Evolutionary conservation across 2,797 vertebrate species (phyloP), one percentile per base, ranked within the genome.

Genomic region (Oophaga sylvatica): DNA sequence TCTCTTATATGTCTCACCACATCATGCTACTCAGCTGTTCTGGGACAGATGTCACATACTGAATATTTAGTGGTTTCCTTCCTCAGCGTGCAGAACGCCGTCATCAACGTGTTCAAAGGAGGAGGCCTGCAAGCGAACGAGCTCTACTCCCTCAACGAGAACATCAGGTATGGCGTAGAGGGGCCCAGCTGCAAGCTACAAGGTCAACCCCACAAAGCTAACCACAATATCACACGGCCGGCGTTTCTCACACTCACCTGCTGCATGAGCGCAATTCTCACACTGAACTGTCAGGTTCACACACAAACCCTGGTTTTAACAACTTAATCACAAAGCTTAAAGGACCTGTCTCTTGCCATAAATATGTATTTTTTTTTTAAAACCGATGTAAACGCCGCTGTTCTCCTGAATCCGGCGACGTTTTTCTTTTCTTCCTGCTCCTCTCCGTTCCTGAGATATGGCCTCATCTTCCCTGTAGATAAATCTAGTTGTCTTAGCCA

Each of bases 101-200:
- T 99, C 91, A 97, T 98, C 92, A 97, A 97, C 57, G 97, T 99
- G 80, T 99, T 99, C 92, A 96, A 97, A 94, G 97, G 98, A 6
- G 96, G 96, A 86, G 95, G 94, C 62, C 91, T 99, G 90, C 97
- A 97, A 92, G 91, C 91, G 71, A 98, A 97, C 26, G 98, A 99
- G 89, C 97, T 99, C 8, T 97, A 95, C 91, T 93, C 91, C 0
- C 95, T 99, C 76, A 99, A 99, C 5, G 97, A 99, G 94, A 97
- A 95, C 93, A 97, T 99, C 95, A 97, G 97, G 98, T 99, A 93
- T 16, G 89, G 86, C 11, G 0, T 41, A 70, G 84, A 10, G 80
- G 19, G 41, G 57, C 53, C 7, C 86, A 76, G 81, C 81, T 78
- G 87, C 5, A 6, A 59, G 35, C 48, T 53, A 11, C 22, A 22